Percentiles rank a stretch among this genome's conserved stretches.
These are phyloP conservation scores for Myrmecophaga tridactyla DNA, from an alignment of 2,113 vertebrate genomes.

Conservation along the genomic window DNA sequence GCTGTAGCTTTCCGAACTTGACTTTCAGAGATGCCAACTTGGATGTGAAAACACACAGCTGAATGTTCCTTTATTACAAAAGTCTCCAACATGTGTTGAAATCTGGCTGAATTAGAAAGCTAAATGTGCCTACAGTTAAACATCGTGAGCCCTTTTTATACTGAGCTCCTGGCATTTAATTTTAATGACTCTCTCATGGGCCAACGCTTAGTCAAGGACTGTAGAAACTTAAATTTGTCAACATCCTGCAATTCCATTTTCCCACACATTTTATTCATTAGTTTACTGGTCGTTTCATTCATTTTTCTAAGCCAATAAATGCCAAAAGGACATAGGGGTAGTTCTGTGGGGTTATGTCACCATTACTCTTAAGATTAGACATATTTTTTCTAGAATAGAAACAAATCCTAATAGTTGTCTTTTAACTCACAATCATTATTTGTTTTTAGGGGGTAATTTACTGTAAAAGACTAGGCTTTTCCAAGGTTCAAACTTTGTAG, in stretches of 20 bases:
- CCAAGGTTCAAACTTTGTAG: neutral
- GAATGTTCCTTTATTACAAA: conserved; percentile 16
- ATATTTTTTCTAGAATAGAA: conserved; percentile 46
- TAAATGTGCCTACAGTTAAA: conserved; percentile 52
- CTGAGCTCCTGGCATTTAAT: conserved; percentile 23
- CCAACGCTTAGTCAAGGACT: conserved; percentile 2
- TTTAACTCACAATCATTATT: conserved; percentile 23
- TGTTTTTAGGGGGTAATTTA: conserved; percentile 13
- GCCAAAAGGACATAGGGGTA: neutral
- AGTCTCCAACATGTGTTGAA: conserved; percentile 46
- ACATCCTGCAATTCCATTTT: conserved; percentile 14
- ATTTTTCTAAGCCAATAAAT: conserved; percentile 20
- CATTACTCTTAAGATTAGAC: conserved; percentile 1
- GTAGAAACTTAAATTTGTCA: conserved; percentile 57
- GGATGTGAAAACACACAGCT: conserved; percentile 42
- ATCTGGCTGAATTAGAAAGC: conserved; percentile 56
- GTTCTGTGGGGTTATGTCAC: neutral
- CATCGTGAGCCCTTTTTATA: conserved; percentile 55
- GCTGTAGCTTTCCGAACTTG: conserved; percentile 13
- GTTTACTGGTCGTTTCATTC: neutral
- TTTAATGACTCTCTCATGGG: neutral
- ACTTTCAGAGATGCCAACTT: conserved; percentile 59
- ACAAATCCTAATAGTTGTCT: neutral
- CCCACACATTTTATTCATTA: conserved; percentile 47
- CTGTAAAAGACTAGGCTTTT: neutral